Percentiles rank a stretch among this genome's conserved stretches.
These are phyloP conservation scores for Wiebesia pumilae DNA, from an alignment of 1,140 invertebrate genomes.

Conservation along the genomic window DNA sequence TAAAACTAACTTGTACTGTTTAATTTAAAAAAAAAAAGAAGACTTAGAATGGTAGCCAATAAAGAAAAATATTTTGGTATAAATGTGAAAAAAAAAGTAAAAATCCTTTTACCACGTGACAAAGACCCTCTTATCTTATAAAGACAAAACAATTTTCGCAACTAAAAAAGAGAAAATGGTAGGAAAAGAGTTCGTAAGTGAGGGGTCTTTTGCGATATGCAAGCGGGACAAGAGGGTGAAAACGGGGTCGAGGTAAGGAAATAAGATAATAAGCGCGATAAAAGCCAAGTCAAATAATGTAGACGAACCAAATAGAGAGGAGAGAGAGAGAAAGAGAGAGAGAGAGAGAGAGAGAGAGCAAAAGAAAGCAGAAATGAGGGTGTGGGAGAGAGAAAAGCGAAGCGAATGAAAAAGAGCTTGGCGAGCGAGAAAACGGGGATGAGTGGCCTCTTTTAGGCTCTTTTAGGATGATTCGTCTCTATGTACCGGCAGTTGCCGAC, in stretches of 20 bases:
- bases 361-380: neutral
- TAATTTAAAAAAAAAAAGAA: neutral
- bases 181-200: neutral
- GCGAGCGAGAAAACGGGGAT: neutral
- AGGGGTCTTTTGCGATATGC: neutral
- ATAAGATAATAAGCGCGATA: conserved; percentile 55
- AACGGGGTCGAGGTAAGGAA: conserved; percentile 52
- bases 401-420: conserved; percentile 8
- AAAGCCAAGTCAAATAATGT: conserved; percentile 45
- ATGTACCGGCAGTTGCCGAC: neutral
- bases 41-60: too few species aligned
- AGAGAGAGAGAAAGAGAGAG: neutral
- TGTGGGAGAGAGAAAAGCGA: neutral
- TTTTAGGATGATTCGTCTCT: conserved; percentile 37
- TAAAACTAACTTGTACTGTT: too few species aligned
- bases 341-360: too few species aligned
- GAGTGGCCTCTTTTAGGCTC: conserved; percentile 17
- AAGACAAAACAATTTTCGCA: conserved; percentile 9
- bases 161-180: neutral
- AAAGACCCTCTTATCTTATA: neutral
- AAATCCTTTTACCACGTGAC: neutral
- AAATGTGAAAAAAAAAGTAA: neutral
- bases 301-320: neutral
- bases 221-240: conserved; percentile 30
- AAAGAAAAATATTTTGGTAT: neutral